Conservation (phyloP, 2,888 invertebrate genomes). For the Tenthredo mesomela region DNA sequence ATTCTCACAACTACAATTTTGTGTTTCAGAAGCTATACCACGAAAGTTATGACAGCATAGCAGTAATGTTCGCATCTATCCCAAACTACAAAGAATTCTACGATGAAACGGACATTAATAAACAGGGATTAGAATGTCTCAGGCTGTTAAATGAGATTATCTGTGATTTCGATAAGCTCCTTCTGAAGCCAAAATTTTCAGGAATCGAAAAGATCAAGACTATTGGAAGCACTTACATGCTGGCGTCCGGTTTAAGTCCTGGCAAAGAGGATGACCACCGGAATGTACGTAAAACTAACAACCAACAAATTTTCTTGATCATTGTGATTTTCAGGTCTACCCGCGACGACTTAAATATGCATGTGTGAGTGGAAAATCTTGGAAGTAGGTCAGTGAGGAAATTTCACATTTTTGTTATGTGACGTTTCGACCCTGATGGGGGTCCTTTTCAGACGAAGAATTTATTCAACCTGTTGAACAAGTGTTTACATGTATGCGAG, state of each 20-base stretch:
- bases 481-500: no score
- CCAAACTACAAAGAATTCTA: slow-evolving; percentile 99
- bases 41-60: slow-evolving; percentile 94
- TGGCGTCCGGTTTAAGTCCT: slow-evolving; percentile 95
- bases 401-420: no score
- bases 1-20: not conserved
- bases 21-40: slow-evolving; percentile 92
- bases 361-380: no score
- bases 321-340: no score
- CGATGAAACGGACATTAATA: slow-evolving; percentile 97
- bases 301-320: not conserved
- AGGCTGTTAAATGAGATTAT: slow-evolving; percentile 97
- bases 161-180: slow-evolving; percentile 97
- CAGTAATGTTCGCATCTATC: slow-evolving; percentile 99
- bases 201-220: slow-evolving; percentile 99
- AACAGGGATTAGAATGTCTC: slow-evolving; percentile 96
- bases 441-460: no score
- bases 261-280: slow-evolving; percentile 89
- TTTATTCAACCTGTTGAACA: no score
- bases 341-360: no score
- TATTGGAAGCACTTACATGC: slow-evolving; percentile 99
- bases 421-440: no score
- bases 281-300: slow-evolving; percentile 79
- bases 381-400: no score
- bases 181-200: slow-evolving; percentile 96